phyloP scores from a whole-genome alignment of 2,797 vertebrate genomes.

The Pachyuromys duprasi region DNA sequence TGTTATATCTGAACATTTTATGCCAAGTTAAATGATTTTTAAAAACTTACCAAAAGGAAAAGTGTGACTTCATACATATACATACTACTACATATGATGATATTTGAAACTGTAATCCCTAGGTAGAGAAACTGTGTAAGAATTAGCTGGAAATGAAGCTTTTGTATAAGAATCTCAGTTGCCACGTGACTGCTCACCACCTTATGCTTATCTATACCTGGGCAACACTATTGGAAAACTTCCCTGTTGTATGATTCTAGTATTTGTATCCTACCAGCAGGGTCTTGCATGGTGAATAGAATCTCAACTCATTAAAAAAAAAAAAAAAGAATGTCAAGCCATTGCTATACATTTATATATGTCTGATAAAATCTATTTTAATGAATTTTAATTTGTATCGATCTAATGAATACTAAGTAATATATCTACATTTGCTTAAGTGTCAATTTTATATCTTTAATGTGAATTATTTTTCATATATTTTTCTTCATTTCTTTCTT shows the following conservation, averaged over 20 bases:
- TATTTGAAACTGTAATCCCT: conserved; percentile 43
- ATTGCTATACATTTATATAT: not conserved
- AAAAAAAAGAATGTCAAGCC: not conserved
- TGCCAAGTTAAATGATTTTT: not conserved
- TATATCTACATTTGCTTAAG: not conserved
- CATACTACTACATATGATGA: conserved; percentile 44
- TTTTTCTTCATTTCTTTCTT: not conserved
- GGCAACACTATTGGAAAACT: not conserved
- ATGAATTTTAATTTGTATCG: not conserved
- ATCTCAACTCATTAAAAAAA: not conserved
- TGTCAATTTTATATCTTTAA: not conserved
- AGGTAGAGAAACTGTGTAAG: not conserved
- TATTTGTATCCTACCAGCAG: not conserved
- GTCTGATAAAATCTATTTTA: not conserved
- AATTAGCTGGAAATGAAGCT: conserved; percentile 41
- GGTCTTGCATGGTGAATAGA: not conserved
- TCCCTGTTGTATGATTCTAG: not conserved
- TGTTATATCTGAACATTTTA: not conserved
- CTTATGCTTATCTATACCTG: not conserved
- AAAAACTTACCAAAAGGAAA: not conserved
- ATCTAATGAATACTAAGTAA: not conserved
- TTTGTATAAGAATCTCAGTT: conserved; percentile 48
- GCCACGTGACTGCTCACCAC: not conserved
- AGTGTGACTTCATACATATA: not conserved
- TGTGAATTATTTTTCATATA: not conserved